Evolutionary conservation across 2,113 vertebrate species (phyloP), one percentile per base, ranked within the genome.

Genomic region (Dolichallabes microphthalmus): DNA sequence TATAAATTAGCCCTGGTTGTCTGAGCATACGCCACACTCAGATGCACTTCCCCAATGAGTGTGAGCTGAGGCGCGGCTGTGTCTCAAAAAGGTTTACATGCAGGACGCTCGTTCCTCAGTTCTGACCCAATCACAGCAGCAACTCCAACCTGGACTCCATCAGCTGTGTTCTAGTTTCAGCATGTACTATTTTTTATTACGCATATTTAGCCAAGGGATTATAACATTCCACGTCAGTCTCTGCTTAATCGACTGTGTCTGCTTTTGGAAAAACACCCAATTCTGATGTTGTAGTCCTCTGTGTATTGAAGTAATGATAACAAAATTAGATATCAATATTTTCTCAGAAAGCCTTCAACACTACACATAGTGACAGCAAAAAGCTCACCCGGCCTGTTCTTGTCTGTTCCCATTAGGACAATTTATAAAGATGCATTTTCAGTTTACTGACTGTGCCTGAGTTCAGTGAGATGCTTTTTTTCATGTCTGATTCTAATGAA

Each of bases 1-100:
- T 25, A 35, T 78, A 78, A 78, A 84, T 84, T 78, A 66, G 27
- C 83, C 22, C 61, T 35, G 6, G 45, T 61, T 77, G n/a, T 55
- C 35, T 22, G 17, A 84, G 17, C 32, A 61, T 25, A 45, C n/a
- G 30, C 7, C 57, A 45, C 35, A 19, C 71, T 27, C 45, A 7
- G 4, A 50, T 77, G 82, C 45, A 39, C 27, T 53, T 84, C 39
- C 25, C 60, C 0, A 10, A 53, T 66, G 27, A 57, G 27, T 84
- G 83, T 53, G 50, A 77, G 60, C 8, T 64, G 17, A 77, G 22
- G 50, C 22, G 25, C 2, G 52, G 17, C 83, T 25, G 20, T 30
- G 27, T 64, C 25, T 76, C 30, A 64, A 55, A 30, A 73, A 35
- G 68, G 73, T 83, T 73, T 73, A 73, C 32, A 50, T 68, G 73